Percentiles rank a stretch among this genome's conserved stretches.
phyloP scores from a whole-genome alignment of 2,888 invertebrate genomes.

The Eupeodes latifasciatus region DNA sequence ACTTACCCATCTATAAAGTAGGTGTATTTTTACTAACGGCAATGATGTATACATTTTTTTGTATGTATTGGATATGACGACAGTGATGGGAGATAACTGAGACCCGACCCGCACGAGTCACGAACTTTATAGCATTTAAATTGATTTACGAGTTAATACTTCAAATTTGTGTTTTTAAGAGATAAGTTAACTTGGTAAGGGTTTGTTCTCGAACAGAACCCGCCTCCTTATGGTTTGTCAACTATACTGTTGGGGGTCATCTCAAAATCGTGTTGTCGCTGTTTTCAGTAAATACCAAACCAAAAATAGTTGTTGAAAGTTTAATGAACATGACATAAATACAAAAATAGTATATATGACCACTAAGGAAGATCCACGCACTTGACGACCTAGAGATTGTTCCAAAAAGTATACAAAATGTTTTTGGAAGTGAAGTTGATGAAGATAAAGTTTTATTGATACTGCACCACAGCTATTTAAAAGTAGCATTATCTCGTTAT shows the following conservation, averaged over 20 bases:
- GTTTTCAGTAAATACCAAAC: too few relatives aligned
- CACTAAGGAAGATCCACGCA: too few relatives aligned
- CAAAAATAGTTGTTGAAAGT: too few relatives aligned
- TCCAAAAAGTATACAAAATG: too few relatives aligned
- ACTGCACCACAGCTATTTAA: too few relatives aligned
- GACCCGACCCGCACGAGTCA: slow-evolving; percentile 46
- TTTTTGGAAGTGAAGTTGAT: too few relatives aligned
- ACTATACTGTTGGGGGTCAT: not conserved
- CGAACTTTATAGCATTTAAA: slow-evolving; percentile 55
- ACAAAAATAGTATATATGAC: too few relatives aligned
- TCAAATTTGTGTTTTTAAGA: slow-evolving; percentile 59
- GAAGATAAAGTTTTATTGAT: too few relatives aligned
- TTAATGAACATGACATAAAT: too few relatives aligned
- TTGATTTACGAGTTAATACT: slow-evolving; percentile 68
- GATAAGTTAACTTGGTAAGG: slow-evolving; percentile 52
- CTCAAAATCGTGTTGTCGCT: not conserved
- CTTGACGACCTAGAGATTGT: too few relatives aligned
- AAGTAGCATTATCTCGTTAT: too few relatives aligned
- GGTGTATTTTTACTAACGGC: slow-evolving; percentile 58
- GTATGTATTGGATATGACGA: slow-evolving; percentile 43
- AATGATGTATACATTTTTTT: not conserved
- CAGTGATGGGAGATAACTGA: slow-evolving; percentile 40
- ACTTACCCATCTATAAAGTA: slow-evolving; percentile 22
- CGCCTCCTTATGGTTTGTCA: slow-evolving; percentile 59
- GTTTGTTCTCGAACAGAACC: slow-evolving; percentile 44